Conservation (phyloP, 2,113 vertebrate genomes). For the Pontoporia blainvillei region DNA sequence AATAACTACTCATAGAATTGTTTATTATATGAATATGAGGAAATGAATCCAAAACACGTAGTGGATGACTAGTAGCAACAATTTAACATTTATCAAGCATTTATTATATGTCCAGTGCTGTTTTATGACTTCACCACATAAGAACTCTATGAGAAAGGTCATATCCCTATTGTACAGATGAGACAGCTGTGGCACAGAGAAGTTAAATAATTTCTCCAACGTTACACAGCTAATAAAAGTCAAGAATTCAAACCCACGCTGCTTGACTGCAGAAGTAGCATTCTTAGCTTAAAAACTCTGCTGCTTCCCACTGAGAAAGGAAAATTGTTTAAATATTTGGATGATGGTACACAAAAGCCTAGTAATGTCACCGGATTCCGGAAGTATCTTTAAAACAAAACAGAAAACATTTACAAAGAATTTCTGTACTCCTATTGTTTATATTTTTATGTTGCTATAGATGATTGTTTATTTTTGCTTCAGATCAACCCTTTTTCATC, state of each 20-base stretch:
- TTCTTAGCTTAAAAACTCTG: not conserved
- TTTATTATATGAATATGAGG: not conserved
- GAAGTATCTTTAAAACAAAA: constrained; percentile 8
- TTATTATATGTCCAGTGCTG: not conserved
- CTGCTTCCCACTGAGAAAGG: not conserved
- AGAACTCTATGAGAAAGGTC: not conserved
- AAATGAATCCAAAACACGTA: not conserved
- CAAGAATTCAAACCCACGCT: not conserved
- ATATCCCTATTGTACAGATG: not conserved
- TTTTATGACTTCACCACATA: not conserved
- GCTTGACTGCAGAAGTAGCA: not conserved
- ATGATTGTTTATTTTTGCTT: not conserved
- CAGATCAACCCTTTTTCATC: not conserved
- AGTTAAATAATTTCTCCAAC: not conserved
- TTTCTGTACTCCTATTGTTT: not conserved
- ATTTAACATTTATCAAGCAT: not conserved
- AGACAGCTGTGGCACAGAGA: not conserved
- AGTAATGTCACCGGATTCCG: not conserved
- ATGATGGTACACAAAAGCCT: not conserved
- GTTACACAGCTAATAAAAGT: not conserved
- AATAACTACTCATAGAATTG: not conserved
- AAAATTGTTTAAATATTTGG: not conserved
- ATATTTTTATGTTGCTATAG: not conserved
- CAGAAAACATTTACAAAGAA: not conserved
- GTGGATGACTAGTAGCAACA: not conserved